These are phyloP conservation scores for Paguma larvata DNA, from an alignment of 2,797 vertebrate genomes.

Conservation along the genomic window DNA sequence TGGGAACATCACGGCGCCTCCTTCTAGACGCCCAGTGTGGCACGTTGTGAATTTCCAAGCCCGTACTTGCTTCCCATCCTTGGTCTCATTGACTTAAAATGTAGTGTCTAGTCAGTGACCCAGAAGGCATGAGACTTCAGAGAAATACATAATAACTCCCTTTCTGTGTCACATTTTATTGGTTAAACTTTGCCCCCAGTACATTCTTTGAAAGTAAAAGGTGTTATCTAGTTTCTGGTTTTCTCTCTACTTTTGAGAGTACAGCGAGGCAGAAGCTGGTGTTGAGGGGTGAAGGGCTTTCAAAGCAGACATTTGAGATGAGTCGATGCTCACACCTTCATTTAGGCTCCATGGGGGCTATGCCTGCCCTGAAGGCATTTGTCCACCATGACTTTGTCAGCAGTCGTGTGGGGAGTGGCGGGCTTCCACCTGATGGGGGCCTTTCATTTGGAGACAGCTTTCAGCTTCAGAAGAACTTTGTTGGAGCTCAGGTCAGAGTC, in stretches of 20 bases:
- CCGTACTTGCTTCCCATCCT: neutral
- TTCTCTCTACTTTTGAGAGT: neutral
- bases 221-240: neutral
- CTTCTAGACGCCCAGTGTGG: rapidly evolving
- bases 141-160: neutral
- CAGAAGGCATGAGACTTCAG: neutral
- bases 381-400: neutral
- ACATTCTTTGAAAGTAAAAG: neutral
- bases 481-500: neutral
- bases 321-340: neutral
- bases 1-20: neutral
- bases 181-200: neutral
- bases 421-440: neutral
- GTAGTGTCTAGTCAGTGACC: neutral
- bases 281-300: neutral
- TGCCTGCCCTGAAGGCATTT: neutral
- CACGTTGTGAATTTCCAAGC: neutral
- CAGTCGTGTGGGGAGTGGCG: neutral
- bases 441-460: neutral
- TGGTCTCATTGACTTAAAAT: constrained; percentile 3
- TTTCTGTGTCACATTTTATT: neutral
- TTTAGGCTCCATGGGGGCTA: too few species aligned
- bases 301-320: neutral
- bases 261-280: neutral
- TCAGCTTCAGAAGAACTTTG: neutral